These are phyloP conservation scores for Bradypodion ventrale DNA, from an alignment of 2,797 vertebrate genomes.

Conservation along the genomic window DNA sequence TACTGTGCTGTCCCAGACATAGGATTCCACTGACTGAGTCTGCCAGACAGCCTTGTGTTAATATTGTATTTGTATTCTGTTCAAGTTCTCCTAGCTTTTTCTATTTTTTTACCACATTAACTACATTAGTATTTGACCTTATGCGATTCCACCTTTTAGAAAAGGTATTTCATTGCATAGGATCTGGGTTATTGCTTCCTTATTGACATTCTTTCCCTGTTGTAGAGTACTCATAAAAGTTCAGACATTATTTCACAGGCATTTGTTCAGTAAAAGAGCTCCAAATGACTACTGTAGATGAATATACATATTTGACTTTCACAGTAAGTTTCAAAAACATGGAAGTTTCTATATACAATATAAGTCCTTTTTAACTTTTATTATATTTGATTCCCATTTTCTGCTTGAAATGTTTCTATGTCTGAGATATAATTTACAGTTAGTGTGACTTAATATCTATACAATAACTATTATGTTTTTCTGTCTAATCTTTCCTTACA, in stretches of 20 bases:
- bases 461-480: constrained; percentile 41
- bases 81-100: constrained; percentile 2
- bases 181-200: neutral
- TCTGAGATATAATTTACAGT: constrained; percentile 61
- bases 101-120: constrained; percentile 18
- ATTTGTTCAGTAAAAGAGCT: constrained; percentile 44
- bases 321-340: constrained; percentile 48
- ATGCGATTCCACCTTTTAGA: neutral
- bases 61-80: neutral
- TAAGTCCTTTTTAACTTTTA: constrained; percentile 50
- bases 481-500: constrained; percentile 37
- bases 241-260: constrained; percentile 53
- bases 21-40: neutral
- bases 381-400: constrained; percentile 52
- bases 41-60: neutral
- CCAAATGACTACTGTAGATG: constrained; percentile 47
- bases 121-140: neutral
- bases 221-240: constrained; percentile 13
- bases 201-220: constrained; percentile 48
- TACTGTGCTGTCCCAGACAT: accelerated
- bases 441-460: constrained; percentile 49
- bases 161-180: constrained; percentile 21
- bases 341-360: constrained; percentile 19
- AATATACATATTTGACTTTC: constrained; percentile 62
- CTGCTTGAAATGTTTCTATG: constrained; percentile 50